Conservation (phyloP, 2,113 vertebrate species). For the Oceanodroma tethys region DNA sequence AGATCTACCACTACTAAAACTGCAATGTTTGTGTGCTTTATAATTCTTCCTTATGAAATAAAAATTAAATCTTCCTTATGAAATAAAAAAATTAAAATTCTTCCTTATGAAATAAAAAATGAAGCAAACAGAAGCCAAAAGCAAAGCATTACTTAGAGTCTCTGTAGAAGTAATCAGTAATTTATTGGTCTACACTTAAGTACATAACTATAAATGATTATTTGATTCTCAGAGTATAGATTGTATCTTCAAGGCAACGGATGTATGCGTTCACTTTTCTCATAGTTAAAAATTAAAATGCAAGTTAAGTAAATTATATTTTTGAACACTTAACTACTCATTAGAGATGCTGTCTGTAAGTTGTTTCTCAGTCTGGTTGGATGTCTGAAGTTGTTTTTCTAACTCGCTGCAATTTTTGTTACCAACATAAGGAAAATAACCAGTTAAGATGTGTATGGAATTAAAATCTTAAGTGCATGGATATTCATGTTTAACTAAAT, state of each 20-base stretch:
- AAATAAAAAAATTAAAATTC: too few species aligned
- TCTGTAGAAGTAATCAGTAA: not conserved
- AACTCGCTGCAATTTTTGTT: not conserved
- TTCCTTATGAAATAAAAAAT: not conserved
- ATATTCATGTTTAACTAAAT: not conserved
- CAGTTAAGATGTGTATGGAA: not conserved
- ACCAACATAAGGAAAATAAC: not conserved
- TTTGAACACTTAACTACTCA: not conserved
- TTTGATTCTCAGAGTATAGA: not conserved
- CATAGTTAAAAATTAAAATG: not conserved
- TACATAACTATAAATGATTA: not conserved
- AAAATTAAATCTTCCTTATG: not conserved
- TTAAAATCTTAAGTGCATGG: not conserved
- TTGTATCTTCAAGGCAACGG: not conserved
- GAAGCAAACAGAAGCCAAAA: not conserved
- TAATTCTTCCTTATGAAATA: not conserved
- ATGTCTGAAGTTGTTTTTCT: not conserved
- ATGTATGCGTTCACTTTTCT: not conserved
- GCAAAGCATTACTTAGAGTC: not conserved
- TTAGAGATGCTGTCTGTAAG: not conserved
- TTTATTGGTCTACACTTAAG: not conserved
- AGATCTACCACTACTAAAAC: not conserved
- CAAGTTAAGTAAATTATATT: not conserved
- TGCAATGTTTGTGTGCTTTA: not conserved
- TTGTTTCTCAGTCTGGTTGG: not conserved